Evolutionary conservation across 2,797 vertebrate genomes (phyloP).

Genomic region (Threskiornis aethiopicus): DNA sequence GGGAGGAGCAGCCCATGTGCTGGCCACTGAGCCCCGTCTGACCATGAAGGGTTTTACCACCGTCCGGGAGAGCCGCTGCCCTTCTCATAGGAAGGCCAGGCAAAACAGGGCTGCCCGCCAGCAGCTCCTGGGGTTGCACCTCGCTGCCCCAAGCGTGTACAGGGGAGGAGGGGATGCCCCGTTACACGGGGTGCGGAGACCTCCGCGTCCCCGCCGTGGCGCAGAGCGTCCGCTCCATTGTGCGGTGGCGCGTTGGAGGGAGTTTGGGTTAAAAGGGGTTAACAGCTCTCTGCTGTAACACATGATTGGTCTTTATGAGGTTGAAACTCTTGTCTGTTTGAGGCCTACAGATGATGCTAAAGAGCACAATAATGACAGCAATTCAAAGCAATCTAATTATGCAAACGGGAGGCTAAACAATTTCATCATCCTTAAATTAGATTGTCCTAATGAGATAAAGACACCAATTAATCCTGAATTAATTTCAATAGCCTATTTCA

Average conservation of each 20-base stretch:
- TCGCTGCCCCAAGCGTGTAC: background rate
- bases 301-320: constrained; percentile 98
- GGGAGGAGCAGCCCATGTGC: background rate
- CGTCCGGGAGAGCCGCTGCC: rapidly evolving
- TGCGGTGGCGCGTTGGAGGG: constrained; percentile 42
- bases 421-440: constrained; percentile 99
- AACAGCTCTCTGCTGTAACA: constrained; percentile 92
- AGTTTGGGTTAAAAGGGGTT: constrained; percentile 88
- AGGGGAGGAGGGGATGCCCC: background rate
- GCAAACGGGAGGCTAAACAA: constrained; percentile 99
- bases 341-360: constrained; percentile 98
- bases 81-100: background rate
- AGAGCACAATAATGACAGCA: constrained; percentile 99
- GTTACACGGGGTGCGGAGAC: background rate
- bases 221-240: background rate
- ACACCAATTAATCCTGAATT: constrained; percentile 99
- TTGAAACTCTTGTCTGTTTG: constrained; percentile 91
- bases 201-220: background rate
- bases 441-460: constrained; percentile 99
- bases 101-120: background rate
- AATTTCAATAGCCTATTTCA: constrained; percentile 99
- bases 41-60: background rate
- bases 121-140: background rate
- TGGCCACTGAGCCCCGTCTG: background rate
- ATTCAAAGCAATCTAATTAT: constrained; percentile 99